These are phyloP conservation scores for Asobara japonica DNA, from an alignment of 1,140 invertebrate genomes.

Conservation along the genomic window DNA sequence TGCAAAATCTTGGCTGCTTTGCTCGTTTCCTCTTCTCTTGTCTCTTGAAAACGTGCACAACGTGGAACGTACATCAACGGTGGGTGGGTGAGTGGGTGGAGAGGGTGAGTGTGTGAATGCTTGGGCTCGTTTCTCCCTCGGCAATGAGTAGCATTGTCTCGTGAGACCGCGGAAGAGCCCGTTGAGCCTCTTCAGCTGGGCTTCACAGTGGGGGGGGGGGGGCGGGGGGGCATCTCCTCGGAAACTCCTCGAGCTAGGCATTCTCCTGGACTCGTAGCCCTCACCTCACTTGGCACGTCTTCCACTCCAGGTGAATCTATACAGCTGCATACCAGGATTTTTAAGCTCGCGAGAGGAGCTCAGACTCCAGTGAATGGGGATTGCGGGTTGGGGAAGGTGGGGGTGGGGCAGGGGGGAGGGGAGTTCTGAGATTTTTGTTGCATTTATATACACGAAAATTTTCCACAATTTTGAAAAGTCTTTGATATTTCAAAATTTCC, in stretches of 20 bases:
- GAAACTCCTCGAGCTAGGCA: neutral
- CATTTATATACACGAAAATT: too few relatives aligned
- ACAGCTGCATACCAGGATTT: neutral
- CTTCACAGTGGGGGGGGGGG: neutral
- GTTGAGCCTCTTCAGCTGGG: neutral
- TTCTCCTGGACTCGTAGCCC: neutral
- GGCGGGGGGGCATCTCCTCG: neutral
- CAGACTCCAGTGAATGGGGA: too few relatives aligned
- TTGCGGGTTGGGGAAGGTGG: too few relatives aligned
- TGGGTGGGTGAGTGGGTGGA: neutral
- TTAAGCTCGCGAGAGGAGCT: neutral
- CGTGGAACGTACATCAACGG: constrained; percentile 20
- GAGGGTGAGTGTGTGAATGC: neutral
- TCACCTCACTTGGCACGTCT: constrained; percentile 1
- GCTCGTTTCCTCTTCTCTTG: constrained; percentile 26
- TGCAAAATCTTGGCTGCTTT: constrained; percentile 21
- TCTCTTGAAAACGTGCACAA: constrained; percentile 6
- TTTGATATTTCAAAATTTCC: too few relatives aligned
- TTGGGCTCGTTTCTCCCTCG: neutral
- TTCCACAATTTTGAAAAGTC: too few relatives aligned
- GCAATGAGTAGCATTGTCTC: constrained; percentile 29
- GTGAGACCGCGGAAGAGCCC: constrained; percentile 24
- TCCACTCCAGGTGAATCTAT: constrained; percentile 1
- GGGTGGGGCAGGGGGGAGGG: neutral
- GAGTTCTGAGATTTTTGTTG: neutral